Base-by-base conservation (phyloP, 2,113 vertebrate genomes). In the Himantopus leucocephalus region DNA sequence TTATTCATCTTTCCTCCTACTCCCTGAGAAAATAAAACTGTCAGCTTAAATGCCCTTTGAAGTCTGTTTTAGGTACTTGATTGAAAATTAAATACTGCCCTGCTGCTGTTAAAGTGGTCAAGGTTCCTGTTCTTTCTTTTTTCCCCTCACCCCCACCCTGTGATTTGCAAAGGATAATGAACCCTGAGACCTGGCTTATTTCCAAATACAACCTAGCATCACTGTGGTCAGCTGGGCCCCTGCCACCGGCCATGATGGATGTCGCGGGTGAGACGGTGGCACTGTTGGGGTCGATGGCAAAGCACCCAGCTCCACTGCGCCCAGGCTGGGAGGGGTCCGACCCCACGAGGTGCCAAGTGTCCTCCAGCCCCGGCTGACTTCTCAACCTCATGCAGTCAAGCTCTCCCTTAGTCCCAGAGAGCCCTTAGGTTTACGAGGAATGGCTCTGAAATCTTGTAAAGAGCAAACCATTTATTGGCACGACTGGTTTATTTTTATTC, bases 1-100 rank as follows among this genome's bases (percentile, higher is more conserved):
- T 97, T 98, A 97, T 98, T 98, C 97, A 98, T 97, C 98, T 98
- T 97, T 96, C 78, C 81, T 98, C 96, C 97, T 97, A 95, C 96
- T 98, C 96, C 88, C 91, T 95, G 95, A 97, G 97, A 97, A 98
- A 98, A 98, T 98, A 98, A 97, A 98, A 97, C 97, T 95, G 62
- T 96, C 97, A 97, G 88, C 85, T 95, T 97, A 96, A 97, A 97
- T 96, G 96, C 89, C 96, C 97, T 98, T 98, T 97, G 98, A 98
- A 98, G 97, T 98, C 95, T 96, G 91, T 96, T 97, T 97, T 96
- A 97, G 92, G 95, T 92, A 66, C 96, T 96, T 92, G 97, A 97
- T 96, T 97, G 98, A 97, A 98, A 98, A 98, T 97, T 96, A 97
- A 97, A 97, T 96, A 97, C 88, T 90, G 79, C 91, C 86, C 88